A percentile compares a stretch with the other conserved stretches of the same genome.
These are phyloP conservation scores for Morelia viridis DNA, from an alignment of 2,797 vertebrate genomes.

Conservation along the genomic window DNA sequence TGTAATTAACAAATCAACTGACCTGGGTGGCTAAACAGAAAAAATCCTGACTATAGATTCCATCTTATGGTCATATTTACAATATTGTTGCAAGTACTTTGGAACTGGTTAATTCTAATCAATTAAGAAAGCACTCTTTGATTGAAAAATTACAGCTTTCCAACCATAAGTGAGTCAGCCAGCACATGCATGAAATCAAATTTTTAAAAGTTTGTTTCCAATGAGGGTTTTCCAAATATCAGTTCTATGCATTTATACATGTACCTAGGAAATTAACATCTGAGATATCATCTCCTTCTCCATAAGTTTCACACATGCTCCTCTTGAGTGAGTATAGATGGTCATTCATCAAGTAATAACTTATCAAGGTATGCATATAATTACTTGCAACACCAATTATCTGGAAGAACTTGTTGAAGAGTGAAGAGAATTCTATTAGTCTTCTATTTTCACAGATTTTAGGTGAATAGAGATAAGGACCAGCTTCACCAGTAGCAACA, in stretches of 20 bases:
- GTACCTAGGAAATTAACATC: background rate
- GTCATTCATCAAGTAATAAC: background rate
- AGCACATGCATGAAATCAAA: background rate
- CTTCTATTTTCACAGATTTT: background rate
- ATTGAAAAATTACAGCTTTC: background rate
- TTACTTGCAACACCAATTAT: background rate
- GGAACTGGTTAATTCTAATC: background rate
- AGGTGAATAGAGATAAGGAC: background rate
- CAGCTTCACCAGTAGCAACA: background rate
- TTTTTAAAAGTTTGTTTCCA: background rate
- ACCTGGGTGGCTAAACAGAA: background rate
- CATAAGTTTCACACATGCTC: background rate
- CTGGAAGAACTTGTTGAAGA: background rate
- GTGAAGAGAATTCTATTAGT: background rate
- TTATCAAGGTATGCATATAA: background rate
- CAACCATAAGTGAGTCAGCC: background rate
- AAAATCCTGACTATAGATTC: background rate
- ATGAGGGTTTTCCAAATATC: background rate
- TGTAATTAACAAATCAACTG: background rate
- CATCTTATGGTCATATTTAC: background rate
- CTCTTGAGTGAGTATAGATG: background rate
- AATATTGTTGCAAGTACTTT: constrained; percentile 10
- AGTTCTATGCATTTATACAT: background rate
- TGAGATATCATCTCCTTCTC: background rate
- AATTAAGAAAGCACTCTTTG: background rate